phyloP scores from a whole-genome alignment of 2,113 vertebrate species.

The Hemicordylus capensis region DNA sequence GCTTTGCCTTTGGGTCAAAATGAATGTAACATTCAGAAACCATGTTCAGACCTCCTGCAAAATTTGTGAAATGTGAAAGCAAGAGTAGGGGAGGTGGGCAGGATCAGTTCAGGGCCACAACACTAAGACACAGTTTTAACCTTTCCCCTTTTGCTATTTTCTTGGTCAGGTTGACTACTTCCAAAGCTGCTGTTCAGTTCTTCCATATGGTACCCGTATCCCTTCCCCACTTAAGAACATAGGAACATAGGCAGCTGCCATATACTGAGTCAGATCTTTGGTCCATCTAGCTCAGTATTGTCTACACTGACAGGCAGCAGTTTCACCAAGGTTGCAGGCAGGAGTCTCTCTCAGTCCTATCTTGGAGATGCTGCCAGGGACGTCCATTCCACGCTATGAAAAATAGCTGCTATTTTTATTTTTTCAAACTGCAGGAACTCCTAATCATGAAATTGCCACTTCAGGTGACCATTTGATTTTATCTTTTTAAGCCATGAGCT shows the following conservation, averaged over 20 bases:
- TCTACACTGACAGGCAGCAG: no score
- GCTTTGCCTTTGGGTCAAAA: background rate
- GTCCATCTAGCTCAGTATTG: no score
- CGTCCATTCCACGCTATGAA: no score
- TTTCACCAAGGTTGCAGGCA: no score
- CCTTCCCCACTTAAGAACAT: background rate
- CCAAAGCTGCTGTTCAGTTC: background rate
- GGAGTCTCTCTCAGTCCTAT: no score
- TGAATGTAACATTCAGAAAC: background rate
- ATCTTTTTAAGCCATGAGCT: no score
- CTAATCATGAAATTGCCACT: background rate
- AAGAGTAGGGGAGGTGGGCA: background rate
- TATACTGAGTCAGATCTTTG: no score
- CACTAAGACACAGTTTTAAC: background rate
- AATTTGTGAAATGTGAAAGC: background rate
- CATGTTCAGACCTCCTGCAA: no score
- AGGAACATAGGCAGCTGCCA: no score
- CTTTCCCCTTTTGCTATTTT: background rate
- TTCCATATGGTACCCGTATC: background rate
- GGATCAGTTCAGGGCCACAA: background rate
- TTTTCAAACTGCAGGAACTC: background rate
- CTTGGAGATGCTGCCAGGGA: no score
- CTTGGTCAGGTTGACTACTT: background rate
- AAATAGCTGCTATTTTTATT: background rate
- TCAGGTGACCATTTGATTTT: no score